phyloP scores from a whole-genome alignment of 1,140 invertebrate genomes.

The Caenorhabditis latens region DNA sequence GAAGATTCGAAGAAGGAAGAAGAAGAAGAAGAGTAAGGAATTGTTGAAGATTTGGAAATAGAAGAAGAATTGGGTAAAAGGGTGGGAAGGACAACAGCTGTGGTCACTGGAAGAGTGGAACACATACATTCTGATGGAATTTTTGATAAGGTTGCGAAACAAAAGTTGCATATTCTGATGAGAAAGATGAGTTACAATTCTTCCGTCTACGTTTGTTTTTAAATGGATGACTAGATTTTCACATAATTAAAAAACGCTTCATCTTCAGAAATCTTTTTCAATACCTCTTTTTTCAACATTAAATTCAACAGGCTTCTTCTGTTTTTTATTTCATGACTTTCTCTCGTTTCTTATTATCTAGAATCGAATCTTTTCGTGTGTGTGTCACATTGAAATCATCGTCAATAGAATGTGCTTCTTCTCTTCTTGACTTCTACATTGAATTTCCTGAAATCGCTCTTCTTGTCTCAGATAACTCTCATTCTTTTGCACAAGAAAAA shows the following conservation, averaged over 20 bases:
- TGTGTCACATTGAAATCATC: constrained; percentile 4
- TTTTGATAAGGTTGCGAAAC: constrained; percentile 19
- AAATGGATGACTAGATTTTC: too few relatives aligned
- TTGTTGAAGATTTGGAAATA: background rate
- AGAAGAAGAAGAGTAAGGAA: constrained; percentile 16
- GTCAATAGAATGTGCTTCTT: constrained; percentile 17
- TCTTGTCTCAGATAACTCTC: background rate
- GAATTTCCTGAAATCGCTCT: constrained; percentile 14
- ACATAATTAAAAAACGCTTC: too few relatives aligned
- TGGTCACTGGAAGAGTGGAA: background rate
- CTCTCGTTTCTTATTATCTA: constrained; percentile 10
- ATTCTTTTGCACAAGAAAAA: background rate
- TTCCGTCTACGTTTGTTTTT: too few relatives aligned
- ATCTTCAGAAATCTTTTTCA: too few relatives aligned
- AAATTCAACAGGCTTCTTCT: background rate
- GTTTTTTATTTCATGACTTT: constrained; percentile 12
- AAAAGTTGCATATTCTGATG: background rate
- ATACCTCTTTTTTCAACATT: background rate
- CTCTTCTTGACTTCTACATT: background rate
- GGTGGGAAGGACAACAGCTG: constrained; percentile 46
- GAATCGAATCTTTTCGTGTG: constrained; percentile 31
- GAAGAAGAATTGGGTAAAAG: constrained; percentile 6
- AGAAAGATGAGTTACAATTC: background rate
- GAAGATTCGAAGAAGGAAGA: background rate
- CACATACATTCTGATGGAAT: constrained; percentile 39